phyloP scores from a whole-genome alignment of 2,797 vertebrate species.

The Galago senegalensis region DNA sequence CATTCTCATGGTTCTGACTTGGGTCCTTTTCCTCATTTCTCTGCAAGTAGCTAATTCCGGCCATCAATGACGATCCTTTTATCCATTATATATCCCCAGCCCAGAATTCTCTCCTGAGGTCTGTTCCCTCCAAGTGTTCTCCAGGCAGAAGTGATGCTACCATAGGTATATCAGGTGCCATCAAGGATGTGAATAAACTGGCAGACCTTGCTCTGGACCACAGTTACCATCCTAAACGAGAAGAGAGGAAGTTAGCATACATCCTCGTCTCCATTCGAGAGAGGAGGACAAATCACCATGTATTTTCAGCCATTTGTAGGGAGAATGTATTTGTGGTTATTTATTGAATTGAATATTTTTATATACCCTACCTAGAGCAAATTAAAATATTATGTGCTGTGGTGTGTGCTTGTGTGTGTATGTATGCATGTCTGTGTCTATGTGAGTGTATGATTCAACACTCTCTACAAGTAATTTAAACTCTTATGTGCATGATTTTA shows the following conservation, averaged over 20 bases:
- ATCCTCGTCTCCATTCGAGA: not conserved
- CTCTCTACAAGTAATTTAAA: conserved; percentile 15
- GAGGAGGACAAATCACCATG: not conserved
- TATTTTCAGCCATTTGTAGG: not conserved
- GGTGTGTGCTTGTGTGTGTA: not conserved
- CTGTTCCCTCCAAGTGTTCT: not conserved
- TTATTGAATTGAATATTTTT: conserved; percentile 29
- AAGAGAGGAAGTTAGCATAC: not conserved
- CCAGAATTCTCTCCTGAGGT: not conserved
- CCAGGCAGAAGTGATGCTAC: not conserved
- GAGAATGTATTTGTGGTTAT: not conserved
- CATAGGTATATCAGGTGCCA: not conserved
- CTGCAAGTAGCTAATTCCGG: not conserved
- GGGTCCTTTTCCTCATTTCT: not conserved
- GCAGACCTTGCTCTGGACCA: not conserved
- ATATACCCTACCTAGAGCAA: not conserved
- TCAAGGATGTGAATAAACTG: not conserved
- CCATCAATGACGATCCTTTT: too few relatives aligned
- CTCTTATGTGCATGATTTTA: not conserved
- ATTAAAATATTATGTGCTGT: not conserved
- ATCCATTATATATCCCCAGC: not conserved
- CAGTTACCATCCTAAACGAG: not conserved
- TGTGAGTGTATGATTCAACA: not conserved
- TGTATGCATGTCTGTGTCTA: not conserved
- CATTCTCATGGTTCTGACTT: not conserved